Evolutionary conservation across 1,140 invertebrate species (phyloP).

Genomic region (Hyposmocoma kahamanoa): DNA sequence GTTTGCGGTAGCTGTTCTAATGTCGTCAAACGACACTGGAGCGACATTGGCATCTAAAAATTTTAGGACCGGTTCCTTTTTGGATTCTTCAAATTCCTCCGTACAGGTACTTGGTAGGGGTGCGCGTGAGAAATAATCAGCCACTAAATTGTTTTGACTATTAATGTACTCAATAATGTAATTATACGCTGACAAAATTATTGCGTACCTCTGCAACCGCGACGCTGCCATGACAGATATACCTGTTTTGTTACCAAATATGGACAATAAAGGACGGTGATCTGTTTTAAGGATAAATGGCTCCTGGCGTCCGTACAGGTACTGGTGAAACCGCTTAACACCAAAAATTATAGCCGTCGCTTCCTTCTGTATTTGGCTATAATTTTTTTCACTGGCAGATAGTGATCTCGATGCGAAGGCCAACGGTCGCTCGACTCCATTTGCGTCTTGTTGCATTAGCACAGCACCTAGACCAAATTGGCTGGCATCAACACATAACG

Average conservation of each 20-base stretch:
- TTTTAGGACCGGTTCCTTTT: background rate
- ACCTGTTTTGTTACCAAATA: slow-evolving; percentile 12
- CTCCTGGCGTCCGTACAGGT: background rate
- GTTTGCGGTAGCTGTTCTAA: background rate
- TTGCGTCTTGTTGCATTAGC: background rate
- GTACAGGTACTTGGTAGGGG: slow-evolving; percentile 23
- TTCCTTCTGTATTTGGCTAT: slow-evolving; percentile 1
- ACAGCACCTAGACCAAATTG: background rate
- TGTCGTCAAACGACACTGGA: background rate
- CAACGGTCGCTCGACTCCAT: background rate
- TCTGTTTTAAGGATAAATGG: slow-evolving; percentile 3
- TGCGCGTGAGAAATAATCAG: slow-evolving; percentile 17
- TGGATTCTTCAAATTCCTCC: slow-evolving; percentile 12
- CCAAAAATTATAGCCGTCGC: slow-evolving; percentile 1
- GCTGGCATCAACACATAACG: background rate
- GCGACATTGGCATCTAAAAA: background rate
- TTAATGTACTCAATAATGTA: slow-evolving; percentile 36
- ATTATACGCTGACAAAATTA: slow-evolving; percentile 34
- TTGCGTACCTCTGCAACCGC: slow-evolving; percentile 34
- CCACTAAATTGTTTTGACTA: slow-evolving; percentile 23
- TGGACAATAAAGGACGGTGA: background rate
- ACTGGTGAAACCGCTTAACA: background rate
- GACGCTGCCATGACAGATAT: slow-evolving; percentile 14
- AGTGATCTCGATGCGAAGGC: background rate
- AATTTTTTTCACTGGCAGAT: slow-evolving; percentile 5